These are phyloP conservation scores for Geophilus truncorum DNA, from an alignment of 2,888 invertebrate species.

Conservation along the genomic window DNA sequence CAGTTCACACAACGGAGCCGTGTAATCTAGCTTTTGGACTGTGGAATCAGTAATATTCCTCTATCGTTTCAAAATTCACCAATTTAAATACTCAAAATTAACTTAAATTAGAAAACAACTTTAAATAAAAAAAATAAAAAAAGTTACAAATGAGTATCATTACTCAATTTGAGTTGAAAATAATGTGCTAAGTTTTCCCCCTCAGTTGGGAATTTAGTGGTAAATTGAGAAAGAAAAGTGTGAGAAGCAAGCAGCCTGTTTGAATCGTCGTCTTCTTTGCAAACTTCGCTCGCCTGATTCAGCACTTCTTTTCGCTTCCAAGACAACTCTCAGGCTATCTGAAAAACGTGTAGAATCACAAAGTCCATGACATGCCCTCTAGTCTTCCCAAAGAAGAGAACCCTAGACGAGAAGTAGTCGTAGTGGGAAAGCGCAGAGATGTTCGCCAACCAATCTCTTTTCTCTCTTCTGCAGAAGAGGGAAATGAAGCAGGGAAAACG, in stretches of 20 bases:
- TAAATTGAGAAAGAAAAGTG: background rate
- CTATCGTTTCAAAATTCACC: background rate
- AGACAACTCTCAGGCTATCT: background rate
- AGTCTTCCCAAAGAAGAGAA: background rate
- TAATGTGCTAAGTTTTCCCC: too few species aligned
- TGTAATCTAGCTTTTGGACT: background rate
- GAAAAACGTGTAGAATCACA: slow-evolving; percentile 7
- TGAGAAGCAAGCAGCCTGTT: background rate
- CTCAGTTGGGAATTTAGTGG: background rate
- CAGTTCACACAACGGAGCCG: background rate
- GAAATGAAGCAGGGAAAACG: slow-evolving; percentile 20
- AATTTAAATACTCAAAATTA: background rate
- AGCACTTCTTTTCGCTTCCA: background rate
- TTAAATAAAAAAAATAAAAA: too few species aligned
- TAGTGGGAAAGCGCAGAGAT: background rate
- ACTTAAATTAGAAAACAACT: background rate
- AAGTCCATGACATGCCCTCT: slow-evolving; percentile 20
- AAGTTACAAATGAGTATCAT: too few species aligned
- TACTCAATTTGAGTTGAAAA: too few species aligned
- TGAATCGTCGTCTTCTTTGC: background rate
- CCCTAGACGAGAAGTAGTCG: background rate
- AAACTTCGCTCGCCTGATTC: background rate
- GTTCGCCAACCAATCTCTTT: background rate
- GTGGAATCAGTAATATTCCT: background rate
- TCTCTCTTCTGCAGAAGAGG: slow-evolving; percentile 1